These are phyloP conservation scores for Lasioglossum lativentre DNA, from an alignment of 2,888 invertebrate species.

Conservation along the genomic window DNA sequence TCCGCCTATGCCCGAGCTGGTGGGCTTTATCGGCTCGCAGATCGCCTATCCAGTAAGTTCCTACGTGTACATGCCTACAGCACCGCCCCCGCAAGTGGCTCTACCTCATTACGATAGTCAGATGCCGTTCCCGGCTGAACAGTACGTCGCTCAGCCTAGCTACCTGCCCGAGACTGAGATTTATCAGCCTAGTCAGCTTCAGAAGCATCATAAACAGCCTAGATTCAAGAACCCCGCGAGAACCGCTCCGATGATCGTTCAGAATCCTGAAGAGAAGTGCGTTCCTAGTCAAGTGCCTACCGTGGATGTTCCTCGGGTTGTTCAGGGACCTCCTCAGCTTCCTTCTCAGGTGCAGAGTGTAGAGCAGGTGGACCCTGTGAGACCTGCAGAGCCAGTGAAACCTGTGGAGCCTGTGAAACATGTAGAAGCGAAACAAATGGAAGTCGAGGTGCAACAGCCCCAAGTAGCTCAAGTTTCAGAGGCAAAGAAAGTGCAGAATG, in stretches of 20 bases:
- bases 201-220: constrained; percentile 64
- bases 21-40: constrained; percentile 86
- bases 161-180: constrained; percentile 75
- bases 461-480: neutral
- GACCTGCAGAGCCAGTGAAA: neutral
- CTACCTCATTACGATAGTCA: constrained; percentile 70
- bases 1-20: constrained; percentile 85
- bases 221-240: constrained; percentile 29
- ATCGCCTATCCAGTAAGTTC: constrained; percentile 84
- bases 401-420: neutral
- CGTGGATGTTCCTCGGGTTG: neutral
- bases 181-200: constrained; percentile 62
- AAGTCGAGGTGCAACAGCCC: neutral
- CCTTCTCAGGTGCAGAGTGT: neutral
- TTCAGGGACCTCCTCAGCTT: neutral
- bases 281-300: constrained; percentile 11
- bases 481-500: constrained; percentile 46
- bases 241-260: constrained; percentile 1
- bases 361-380: neutral
- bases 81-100: constrained; percentile 73
- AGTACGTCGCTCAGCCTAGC: constrained; percentile 76
- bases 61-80: constrained; percentile 75
- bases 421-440: neutral
- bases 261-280: constrained; percentile 44
- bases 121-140: constrained; percentile 75